Base-by-base conservation (phyloP, 2,888 invertebrate genomes). In the Agrochola lota region DNA sequence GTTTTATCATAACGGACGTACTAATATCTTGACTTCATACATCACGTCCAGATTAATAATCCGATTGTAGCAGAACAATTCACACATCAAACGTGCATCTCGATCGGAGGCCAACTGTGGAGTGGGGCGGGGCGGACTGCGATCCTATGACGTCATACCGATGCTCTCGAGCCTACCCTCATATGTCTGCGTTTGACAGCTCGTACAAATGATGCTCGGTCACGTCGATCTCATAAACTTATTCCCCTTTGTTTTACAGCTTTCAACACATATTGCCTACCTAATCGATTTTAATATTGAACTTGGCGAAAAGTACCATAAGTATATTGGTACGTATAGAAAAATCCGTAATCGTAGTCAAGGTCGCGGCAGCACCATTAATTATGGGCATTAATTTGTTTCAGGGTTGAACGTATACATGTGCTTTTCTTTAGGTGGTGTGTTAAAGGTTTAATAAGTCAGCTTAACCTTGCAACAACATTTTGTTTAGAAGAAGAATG, bases 141-240 rank as follows among this genome's bases (percentile, higher is more conserved):
- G 85, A 80, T 74, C 59, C 71, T 76, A 71, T 89, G 89, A 89
- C 88, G 91, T 90, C 88, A 89, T 78, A n/a, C 52, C 64, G 78
- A 72, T 81, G 86, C 86, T 89, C 88, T 87, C 86, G 67, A 87
- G 83, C 85, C 88, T 90, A 90, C 90, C 90, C 91, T 90, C 90
- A 88, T 89, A 87, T 80, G 86, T 85, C 88, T 92, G 91, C 77
- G 74, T 83, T 89, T 90, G 92, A 91, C 92, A 92, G 90, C 83
- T 85, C 85, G 78, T 87, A 91, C 90, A 90, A 91, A 90, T 89
- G 88, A 90, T 89, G 85, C 87, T 85, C 85, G 75, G 84, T 86
- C 89, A 86, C 83, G 85, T 85, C 83, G 79, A 88, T 87, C 89
- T 85, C 86, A 71, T 80, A 76, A 86, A 78, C 88, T 86, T 81